Evolutionary conservation across 2,113 vertebrate genomes (phyloP), one percentile per base, ranked within the genome.

Genomic region (Paedocypris sp.): DNA sequence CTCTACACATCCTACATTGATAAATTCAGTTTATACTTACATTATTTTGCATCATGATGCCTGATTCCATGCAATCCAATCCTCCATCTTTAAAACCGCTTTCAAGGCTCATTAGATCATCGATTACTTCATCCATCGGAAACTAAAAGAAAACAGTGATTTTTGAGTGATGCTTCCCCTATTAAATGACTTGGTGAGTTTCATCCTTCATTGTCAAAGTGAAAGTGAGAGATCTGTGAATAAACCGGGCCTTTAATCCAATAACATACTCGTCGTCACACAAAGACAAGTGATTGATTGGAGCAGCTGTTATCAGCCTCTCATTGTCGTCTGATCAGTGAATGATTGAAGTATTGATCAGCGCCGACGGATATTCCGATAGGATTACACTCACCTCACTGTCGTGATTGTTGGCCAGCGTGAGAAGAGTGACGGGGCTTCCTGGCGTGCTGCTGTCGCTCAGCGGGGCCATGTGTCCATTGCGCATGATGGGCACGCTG

Each of bases 91-190:
- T 91, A 82, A 97, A 93, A 63, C 82, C 89, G 50, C 89, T 88
- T 80, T 94, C 90, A 79, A 91, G 85, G 80, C 83, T 83, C 69
- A 94, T 92, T 66, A 95, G 87, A 79, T 93, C 89, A 84, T 93
- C 91, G 78, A 92, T 90, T 77, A 93, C 85, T 66, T 92, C 90
- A 79, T 95, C 91, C 89, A 95, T 89, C 80, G 92, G 88, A 79
- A 87, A 87, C 84, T 85, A 79, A 80, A 81, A 79, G 68, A 78
- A 80, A 80, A 77, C 66, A 79, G 60, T 72, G 4, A 68, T 75
- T 69, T 76, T 50, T 75, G 60, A 62, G 41, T 71, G 72, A 26
- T 69, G 22, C 28, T 28, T 56, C 32, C 8, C 22, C 48, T 29
- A 42, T 5, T 1, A 45, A 36, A 61, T 25, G 13, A 33, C 7